Evolutionary conservation across 2,888 invertebrate genomes (phyloP).

Genomic region (Zaprionus obscuricornis): DNA sequence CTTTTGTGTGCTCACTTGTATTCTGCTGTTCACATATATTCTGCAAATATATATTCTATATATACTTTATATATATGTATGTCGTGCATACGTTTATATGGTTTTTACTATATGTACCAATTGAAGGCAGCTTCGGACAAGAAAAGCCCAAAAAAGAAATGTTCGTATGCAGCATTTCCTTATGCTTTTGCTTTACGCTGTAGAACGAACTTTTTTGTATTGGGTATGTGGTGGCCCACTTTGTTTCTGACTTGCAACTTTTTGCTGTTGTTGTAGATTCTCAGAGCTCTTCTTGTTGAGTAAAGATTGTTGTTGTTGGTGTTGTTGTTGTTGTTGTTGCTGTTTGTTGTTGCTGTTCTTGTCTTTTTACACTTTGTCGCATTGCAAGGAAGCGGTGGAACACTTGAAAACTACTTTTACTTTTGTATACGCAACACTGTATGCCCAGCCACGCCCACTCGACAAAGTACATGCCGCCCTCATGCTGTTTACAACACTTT

Average conservation of each 20-base stretch:
- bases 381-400: constrained; percentile 68
- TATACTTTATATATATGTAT: neutral
- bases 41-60: neutral
- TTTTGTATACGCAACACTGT: constrained; percentile 72
- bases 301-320: constrained; percentile 19
- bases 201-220: constrained; percentile 35
- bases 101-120: constrained; percentile 2
- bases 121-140: constrained; percentile 23
- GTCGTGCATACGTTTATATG: constrained; percentile 1
- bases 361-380: constrained; percentile 71
- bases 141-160: constrained; percentile 1
- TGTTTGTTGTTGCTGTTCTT: constrained; percentile 34
- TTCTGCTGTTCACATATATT: constrained; percentile 14
- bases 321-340: constrained; percentile 31
- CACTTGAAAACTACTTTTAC: constrained; percentile 76
- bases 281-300: constrained; percentile 14
- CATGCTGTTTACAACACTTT: constrained; percentile 23
- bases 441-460: constrained; percentile 33
- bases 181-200: constrained; percentile 5
- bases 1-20: constrained; percentile 57
- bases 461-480: neutral
- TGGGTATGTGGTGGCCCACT: constrained; percentile 65
- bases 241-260: constrained; percentile 68
- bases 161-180: constrained; percentile 3
- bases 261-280: constrained; percentile 50